Evolutionary conservation across 2,113 vertebrate species (phyloP).

Genomic region (Caracal caracal): DNA sequence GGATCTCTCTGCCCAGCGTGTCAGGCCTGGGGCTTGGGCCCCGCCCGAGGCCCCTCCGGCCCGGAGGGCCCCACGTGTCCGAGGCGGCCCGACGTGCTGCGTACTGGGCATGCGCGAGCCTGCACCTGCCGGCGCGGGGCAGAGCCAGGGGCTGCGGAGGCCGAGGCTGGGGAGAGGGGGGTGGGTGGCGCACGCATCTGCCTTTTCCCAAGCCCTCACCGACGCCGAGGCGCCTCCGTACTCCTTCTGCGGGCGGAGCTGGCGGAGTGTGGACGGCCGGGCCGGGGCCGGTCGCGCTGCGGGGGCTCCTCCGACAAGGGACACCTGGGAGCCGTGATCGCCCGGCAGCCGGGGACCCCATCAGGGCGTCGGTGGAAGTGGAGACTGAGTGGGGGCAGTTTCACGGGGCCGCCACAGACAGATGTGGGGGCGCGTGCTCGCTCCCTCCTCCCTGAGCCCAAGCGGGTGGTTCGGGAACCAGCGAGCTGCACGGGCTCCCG

Average conservation of each 20-base stretch:
- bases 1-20: not conserved
- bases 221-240: not conserved
- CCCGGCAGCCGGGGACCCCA: not conserved
- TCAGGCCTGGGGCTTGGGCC: not conserved
- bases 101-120: too few species aligned
- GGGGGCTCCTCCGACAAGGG: not conserved
- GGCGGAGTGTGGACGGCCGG: not conserved
- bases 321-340: not conserved
- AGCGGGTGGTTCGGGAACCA: too few species aligned
- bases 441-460: too few species aligned
- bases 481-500: too few species aligned
- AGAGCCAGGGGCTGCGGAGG: too few species aligned
- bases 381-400: not conserved
- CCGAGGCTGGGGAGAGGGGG: not conserved
- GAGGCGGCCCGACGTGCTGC: not conserved
- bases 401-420: not conserved
- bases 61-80: accelerated
- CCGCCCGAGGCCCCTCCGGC: not conserved
- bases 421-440: not conserved
- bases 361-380: not conserved
- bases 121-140: too few species aligned
- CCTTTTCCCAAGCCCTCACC: not conserved
- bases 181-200: not conserved
- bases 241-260: not conserved
- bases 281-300: not conserved